Evolutionary conservation across 2,888 invertebrate genomes (phyloP).

Genomic region (Erynnis tages): DNA sequence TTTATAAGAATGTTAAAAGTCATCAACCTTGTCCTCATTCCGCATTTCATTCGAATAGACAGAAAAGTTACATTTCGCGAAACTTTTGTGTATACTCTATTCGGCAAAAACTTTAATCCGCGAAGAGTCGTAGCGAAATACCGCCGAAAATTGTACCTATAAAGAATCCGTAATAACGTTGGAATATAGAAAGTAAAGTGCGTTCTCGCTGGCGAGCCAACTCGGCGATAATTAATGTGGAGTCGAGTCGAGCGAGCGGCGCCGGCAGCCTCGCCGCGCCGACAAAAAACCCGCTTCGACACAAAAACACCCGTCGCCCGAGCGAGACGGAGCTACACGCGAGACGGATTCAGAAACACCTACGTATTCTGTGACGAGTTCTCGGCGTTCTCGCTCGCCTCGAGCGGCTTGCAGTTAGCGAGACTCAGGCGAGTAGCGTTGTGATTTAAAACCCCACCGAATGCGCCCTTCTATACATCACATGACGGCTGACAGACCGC

Average conservation of each 20-base stretch:
- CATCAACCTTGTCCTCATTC: conserved; percentile 22
- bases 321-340: conserved; percentile 54
- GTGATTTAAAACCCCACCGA: conserved; percentile 78
- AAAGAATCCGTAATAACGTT: conserved; percentile 49
- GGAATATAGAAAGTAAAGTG: conserved; percentile 77
- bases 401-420: conserved; percentile 72
- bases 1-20: conserved; percentile 23
- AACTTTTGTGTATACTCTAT: conserved; percentile 7
- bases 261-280: conserved; percentile 64
- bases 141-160: conserved; percentile 39
- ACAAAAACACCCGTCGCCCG: conserved; percentile 76
- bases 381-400: conserved; percentile 75
- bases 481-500: conserved; percentile 81
- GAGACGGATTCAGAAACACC: conserved; percentile 56
- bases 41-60: neutral
- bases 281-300: conserved; percentile 80
- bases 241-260: conserved; percentile 68
- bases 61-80: neutral
- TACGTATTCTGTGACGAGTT: conserved; percentile 76
- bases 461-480: conserved; percentile 81
- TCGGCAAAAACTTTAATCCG: conserved; percentile 1
- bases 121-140: conserved; percentile 32
- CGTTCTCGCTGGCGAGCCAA: conserved; percentile 70
- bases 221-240: conserved; percentile 77
- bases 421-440: conserved; percentile 70